These are phyloP conservation scores for Dasypolia templi DNA, from an alignment of 2,888 invertebrate species.

Conservation along the genomic window DNA sequence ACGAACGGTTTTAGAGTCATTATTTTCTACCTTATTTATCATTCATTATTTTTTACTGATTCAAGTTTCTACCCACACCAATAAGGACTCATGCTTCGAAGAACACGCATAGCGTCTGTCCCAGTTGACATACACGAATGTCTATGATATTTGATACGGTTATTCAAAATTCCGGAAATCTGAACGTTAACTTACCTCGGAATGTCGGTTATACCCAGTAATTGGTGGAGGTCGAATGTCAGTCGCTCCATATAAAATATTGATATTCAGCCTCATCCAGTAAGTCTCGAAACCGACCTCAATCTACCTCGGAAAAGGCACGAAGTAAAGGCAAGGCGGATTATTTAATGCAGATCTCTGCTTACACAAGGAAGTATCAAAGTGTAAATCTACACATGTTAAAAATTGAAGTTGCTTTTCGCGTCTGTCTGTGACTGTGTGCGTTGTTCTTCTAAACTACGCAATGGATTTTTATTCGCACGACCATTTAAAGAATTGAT, in stretches of 20 bases:
- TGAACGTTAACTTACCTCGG: not conserved
- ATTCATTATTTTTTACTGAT: not conserved
- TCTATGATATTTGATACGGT: not conserved
- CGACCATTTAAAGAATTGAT: not conserved
- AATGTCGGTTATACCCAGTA: not conserved
- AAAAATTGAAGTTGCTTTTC: not conserved
- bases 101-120: not conserved
- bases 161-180: not conserved
- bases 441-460: not conserved
- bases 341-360: conserved; percentile 7
- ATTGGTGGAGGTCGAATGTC: conserved; percentile 29
- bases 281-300: conserved; percentile 20
- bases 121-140: not conserved
- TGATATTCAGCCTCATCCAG: conserved; percentile 34
- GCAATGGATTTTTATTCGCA: not conserved
- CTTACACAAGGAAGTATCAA: not conserved
- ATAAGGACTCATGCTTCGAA: not conserved
- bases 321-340: not conserved
- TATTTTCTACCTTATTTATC: not conserved
- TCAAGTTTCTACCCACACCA: not conserved
- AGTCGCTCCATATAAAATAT: conserved; percentile 37
- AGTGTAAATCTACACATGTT: not conserved
- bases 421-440: not conserved
- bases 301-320: conserved; percentile 18
- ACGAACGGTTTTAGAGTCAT: not conserved